A percentile compares a stretch with the other conserved stretches of the same genome.
Evolutionary conservation across 2,113 vertebrate species (phyloP).

Genomic region (Hucho hucho): DNA sequence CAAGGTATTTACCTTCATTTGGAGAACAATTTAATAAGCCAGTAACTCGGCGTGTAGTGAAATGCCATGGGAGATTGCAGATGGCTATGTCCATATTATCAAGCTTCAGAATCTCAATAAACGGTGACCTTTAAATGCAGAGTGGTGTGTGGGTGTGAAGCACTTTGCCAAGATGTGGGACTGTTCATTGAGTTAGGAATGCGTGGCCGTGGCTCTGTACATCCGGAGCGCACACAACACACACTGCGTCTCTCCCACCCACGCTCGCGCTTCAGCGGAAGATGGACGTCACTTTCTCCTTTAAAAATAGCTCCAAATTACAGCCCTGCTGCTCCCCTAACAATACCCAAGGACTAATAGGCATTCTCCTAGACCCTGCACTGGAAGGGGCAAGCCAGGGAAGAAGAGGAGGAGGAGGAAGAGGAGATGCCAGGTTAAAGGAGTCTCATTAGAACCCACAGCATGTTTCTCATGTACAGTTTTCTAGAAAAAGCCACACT

Average conservation of each 20-base stretch:
- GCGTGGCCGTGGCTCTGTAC: constrained; percentile 11
- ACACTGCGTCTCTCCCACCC: not conserved
- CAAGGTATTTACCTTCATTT: constrained; percentile 4
- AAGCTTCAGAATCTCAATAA: constrained; percentile 24
- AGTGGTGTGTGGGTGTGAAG: constrained; percentile 4
- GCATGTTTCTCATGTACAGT: not conserved
- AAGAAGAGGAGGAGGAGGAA: constrained; percentile 12
- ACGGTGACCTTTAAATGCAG: constrained; percentile 33
- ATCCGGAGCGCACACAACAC: not conserved
- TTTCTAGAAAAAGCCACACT: not conserved
- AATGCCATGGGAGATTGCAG: not conserved
- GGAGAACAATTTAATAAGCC: not conserved
- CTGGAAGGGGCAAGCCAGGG: not conserved
- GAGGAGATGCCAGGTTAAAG: not conserved
- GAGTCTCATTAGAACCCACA: not conserved
- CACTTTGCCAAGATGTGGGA: constrained; percentile 11
- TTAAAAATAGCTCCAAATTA: constrained; percentile 62
- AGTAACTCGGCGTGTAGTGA: not conserved
- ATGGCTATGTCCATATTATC: constrained; percentile 19
- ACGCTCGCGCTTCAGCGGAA: constrained; percentile 7
- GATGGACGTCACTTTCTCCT: constrained; percentile 20
- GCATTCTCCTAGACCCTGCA: constrained; percentile 21
- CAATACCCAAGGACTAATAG: constrained; percentile 30
- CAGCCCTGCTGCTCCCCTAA: constrained; percentile 38
- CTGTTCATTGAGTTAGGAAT: constrained; percentile 19